phyloP scores from a whole-genome alignment of 2,113 vertebrate species.

The Plecotus auritus region DNA sequence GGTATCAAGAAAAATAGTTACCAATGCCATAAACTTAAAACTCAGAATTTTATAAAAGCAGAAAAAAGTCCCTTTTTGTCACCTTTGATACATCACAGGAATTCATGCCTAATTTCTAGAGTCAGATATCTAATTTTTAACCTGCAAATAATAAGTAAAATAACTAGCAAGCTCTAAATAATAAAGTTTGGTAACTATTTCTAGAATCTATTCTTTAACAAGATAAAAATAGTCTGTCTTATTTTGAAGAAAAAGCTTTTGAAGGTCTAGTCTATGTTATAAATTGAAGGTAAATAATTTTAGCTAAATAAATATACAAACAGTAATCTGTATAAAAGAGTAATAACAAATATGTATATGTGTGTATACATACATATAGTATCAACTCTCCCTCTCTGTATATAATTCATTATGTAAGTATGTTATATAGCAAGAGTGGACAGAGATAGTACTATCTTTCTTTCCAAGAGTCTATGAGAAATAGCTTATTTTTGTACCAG shows the following conservation, averaged over 20 bases:
- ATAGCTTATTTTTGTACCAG: not conserved
- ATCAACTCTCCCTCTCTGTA: not conserved
- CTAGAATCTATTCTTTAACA: not conserved
- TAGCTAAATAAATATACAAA: not conserved
- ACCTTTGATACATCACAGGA: not conserved
- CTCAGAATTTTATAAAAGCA: not conserved
- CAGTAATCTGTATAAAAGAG: not conserved
- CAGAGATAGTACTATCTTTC: not conserved
- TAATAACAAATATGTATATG: not conserved
- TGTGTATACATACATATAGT: not conserved
- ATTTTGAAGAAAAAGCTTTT: not conserved
- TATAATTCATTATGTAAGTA: not conserved
- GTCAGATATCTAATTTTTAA: not conserved
- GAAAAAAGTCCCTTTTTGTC: not conserved
- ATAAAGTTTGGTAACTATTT: not conserved
- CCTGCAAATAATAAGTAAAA: not conserved
- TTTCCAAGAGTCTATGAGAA: not conserved
- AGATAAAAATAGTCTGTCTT: not conserved
- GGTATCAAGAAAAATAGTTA: not conserved
- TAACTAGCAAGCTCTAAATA: not conserved
- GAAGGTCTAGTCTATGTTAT: not conserved
- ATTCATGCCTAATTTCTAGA: not conserved
- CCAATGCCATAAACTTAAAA: not conserved
- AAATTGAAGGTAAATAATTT: not conserved
- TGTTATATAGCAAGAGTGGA: not conserved